phyloP scores from a whole-genome alignment of 2,113 vertebrate species.

The Sorex fumeus region DNA sequence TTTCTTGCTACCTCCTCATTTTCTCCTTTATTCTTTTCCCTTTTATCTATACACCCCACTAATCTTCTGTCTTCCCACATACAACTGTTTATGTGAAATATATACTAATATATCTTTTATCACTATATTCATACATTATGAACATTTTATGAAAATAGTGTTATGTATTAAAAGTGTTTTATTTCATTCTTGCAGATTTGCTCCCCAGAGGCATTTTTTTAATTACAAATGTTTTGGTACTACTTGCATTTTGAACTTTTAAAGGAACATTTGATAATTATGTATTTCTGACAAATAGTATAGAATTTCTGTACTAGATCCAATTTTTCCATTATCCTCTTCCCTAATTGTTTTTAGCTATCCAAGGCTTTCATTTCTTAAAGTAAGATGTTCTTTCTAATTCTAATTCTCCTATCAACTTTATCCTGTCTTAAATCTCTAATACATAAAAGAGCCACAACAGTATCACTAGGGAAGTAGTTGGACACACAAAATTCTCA shows the following conservation, averaged over 20 bases:
- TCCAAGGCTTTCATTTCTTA: constrained; percentile 9
- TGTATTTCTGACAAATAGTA: background rate
- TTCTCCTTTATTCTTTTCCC: background rate
- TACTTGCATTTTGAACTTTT: background rate
- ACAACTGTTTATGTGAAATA: background rate
- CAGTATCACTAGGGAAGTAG: background rate
- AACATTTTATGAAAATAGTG: background rate
- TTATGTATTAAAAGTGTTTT: background rate
- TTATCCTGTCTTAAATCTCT: background rate
- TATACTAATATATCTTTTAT: background rate
- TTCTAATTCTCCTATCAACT: background rate
- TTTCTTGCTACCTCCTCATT: too few species aligned
- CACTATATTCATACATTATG: background rate
- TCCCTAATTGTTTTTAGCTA: background rate
- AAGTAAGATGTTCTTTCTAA: background rate
- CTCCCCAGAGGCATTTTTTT: background rate
- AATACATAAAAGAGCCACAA: background rate
- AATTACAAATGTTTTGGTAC: background rate
- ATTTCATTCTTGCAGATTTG: too few species aligned
- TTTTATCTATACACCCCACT: background rate
- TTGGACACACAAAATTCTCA: background rate
- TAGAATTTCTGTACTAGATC: constrained; percentile 10
- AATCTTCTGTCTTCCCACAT: background rate
- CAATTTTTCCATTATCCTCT: background rate
- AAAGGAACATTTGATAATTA: background rate